Conservation (phyloP, 2,113 vertebrate species). For the Macrotus californicus region DNA sequence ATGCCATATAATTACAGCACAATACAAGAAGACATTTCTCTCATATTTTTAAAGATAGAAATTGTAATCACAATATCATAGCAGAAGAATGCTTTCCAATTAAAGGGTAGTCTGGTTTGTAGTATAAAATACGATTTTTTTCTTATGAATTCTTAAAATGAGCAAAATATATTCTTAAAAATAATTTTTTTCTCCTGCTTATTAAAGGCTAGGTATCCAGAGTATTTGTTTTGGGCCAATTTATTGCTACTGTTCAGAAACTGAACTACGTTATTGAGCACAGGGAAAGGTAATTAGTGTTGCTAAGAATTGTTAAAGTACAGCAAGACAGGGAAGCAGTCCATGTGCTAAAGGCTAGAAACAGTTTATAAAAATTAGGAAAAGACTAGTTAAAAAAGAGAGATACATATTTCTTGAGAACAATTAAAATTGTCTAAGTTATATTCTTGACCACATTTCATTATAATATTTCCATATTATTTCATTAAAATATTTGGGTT, state of each 20-base stretch:
- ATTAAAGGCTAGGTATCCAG: neutral
- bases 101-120: neutral
- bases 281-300: constrained; percentile 35
- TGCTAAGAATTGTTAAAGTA: constrained; percentile 32
- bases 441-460: neutral
- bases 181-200: neutral
- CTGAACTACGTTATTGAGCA: neutral
- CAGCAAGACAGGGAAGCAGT: constrained; percentile 27
- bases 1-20: neutral
- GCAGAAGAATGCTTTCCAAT: neutral
- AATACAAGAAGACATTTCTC: neutral
- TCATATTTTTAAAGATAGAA: constrained; percentile 25
- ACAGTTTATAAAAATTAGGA: constrained; percentile 1
- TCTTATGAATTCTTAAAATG: neutral
- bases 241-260: constrained; percentile 21
- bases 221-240: neutral
- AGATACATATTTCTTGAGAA: neutral
- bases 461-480: neutral
- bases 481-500: constrained; percentile 17
- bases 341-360: constrained; percentile 27
- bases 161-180: neutral
- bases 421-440: constrained; percentile 9
- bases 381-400: neutral
- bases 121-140: constrained; percentile 10
- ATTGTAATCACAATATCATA: constrained; percentile 1